These are phyloP conservation scores for Gastracanthus pulcherrimus DNA, from an alignment of 2,888 invertebrate genomes.

Conservation along the genomic window DNA sequence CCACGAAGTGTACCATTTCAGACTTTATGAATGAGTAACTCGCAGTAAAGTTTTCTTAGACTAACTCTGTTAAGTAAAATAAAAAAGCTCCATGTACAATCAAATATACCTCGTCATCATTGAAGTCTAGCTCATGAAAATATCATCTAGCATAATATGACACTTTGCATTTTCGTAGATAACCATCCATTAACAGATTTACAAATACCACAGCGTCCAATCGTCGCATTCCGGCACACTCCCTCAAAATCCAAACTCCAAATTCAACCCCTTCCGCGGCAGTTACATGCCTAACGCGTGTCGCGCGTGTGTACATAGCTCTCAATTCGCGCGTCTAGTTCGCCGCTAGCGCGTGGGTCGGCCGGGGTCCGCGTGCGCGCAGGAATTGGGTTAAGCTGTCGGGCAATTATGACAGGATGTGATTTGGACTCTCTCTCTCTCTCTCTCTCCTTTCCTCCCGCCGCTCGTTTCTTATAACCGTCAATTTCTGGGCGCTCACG, in stretches of 20 bases:
- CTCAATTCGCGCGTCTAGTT: constrained; percentile 54
- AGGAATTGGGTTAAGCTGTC: constrained; percentile 70
- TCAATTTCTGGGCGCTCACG: constrained; percentile 65
- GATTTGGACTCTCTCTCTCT: constrained; percentile 64
- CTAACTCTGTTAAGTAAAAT: too few relatives aligned
- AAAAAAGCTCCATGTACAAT: too few relatives aligned
- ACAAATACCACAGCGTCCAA: not conserved
- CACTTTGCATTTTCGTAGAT: not conserved
- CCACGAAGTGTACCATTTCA: too few relatives aligned
- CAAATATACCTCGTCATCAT: too few relatives aligned
- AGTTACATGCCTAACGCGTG: not conserved
- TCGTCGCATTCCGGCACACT: not conserved
- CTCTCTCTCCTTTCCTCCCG: not conserved
- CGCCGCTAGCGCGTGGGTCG: not conserved
- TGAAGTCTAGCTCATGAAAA: too few relatives aligned
- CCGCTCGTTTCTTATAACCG: constrained; percentile 66
- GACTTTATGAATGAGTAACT: too few relatives aligned
- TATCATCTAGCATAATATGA: not conserved
- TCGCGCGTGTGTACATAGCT: not conserved
- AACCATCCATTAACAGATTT: not conserved
- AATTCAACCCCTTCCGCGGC: not conserved
- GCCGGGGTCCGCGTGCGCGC: too few relatives aligned
- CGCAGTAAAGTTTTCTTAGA: too few relatives aligned
- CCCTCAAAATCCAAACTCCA: not conserved
- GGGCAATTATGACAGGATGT: constrained; percentile 71